phyloP scores from a whole-genome alignment of 2,888 invertebrate species.

The Helobdella robusta region DNA sequence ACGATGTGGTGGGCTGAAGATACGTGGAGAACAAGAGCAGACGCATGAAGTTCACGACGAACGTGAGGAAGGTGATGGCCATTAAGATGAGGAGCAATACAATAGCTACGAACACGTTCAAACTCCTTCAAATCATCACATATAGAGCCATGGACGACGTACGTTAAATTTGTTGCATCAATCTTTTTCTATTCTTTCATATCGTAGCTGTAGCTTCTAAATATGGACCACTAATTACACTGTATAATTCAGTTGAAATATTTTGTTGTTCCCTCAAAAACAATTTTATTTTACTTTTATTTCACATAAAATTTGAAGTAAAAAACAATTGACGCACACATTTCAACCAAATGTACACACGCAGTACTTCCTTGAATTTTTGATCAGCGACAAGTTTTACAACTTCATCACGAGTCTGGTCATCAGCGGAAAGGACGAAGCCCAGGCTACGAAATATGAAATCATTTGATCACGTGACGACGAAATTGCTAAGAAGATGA shows the following conservation, averaged over 20 bases:
- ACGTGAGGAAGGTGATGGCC: background rate
- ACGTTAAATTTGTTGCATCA: background rate
- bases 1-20: too few relatives aligned
- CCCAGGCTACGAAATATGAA: too few relatives aligned
- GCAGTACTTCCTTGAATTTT: constrained; percentile 23
- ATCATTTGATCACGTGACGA: too few relatives aligned
- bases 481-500: too few relatives aligned
- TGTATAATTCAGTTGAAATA: too few relatives aligned
- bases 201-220: background rate
- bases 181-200: background rate
- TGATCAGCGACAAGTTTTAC: constrained; percentile 18
- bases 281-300: too few relatives aligned
- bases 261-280: too few relatives aligned
- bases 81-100: background rate
- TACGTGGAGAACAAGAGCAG: constrained; percentile 1
- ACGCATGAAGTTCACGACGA: constrained; percentile 3
- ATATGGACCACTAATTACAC: too few relatives aligned
- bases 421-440: constrained; percentile 21
- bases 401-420: constrained; percentile 23
- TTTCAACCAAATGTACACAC: too few relatives aligned
- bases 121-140: background rate
- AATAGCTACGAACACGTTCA: background rate
- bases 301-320: too few relatives aligned
- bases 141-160: constrained; percentile 17
- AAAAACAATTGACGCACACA: too few relatives aligned